A percentile compares a stretch with the other conserved stretches of the same genome.
Conservation (phyloP, 1,140 invertebrate genomes). For the Lepeophtheirus salmonis region DNA sequence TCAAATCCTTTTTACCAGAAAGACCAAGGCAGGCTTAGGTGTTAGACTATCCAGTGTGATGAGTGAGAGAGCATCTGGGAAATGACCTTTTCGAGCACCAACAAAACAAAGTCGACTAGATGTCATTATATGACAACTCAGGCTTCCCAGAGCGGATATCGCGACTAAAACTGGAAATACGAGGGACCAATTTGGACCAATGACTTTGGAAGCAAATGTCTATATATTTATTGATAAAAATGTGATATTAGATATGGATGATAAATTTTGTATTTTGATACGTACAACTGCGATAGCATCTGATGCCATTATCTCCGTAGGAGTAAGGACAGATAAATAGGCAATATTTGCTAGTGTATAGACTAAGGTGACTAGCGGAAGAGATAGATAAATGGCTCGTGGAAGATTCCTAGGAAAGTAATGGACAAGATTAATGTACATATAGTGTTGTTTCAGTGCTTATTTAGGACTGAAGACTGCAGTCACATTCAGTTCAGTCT, state of each 20-base stretch:
- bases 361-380: constrained; percentile 69
- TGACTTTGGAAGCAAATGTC: background rate
- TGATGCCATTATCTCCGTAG: constrained; percentile 54
- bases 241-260: too few species aligned
- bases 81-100: constrained; percentile 68
- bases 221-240: too few species aligned
- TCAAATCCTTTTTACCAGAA: constrained; percentile 45
- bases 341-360: constrained; percentile 76
- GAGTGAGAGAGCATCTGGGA: constrained; percentile 64
- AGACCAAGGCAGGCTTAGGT: constrained; percentile 72
- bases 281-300: constrained; percentile 71
- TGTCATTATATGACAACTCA: constrained; percentile 50
- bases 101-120: constrained; percentile 68
- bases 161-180: constrained; percentile 57
- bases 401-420: constrained; percentile 55
- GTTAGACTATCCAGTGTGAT: constrained; percentile 66
- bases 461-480: too few species aligned
- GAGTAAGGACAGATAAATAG: constrained; percentile 66
- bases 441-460: too few species aligned
- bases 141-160: constrained; percentile 57
- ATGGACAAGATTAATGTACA: too few species aligned
- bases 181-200: background rate
- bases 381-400: constrained; percentile 68
- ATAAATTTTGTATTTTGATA: too few species aligned
- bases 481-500: too few species aligned